Evolutionary conservation across 2,888 invertebrate genomes (phyloP), one percentile per base, ranked within the genome.

Genomic region (Trichacis sp.): DNA sequence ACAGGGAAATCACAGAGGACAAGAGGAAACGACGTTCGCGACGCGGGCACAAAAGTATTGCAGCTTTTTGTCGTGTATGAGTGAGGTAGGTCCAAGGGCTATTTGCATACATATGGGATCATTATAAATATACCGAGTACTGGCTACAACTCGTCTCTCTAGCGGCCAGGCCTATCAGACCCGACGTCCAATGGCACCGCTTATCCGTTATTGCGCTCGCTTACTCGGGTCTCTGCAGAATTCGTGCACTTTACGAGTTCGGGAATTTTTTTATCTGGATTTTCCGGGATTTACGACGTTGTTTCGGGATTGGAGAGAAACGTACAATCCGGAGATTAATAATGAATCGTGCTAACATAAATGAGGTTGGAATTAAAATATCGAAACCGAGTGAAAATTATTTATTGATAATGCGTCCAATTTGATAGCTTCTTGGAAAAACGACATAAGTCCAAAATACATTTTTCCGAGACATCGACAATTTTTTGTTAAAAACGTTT

Each of bases 81-180:
- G 77, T 75, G 77, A 79, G 77, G 79, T 80, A 78, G 81, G 76
- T 80, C 77, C 73, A 77, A 81, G 82, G 78, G 77, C 83, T 81
- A 83, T 84, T 84, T 84, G 84, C 84, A 84, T 84, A 84, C 81
- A 84, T 84, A 84, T 84, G 82, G 83, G 83, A 78, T 83, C 83
- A 84, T 83, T 84, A 82, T 82, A 81, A 82, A 82, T 82, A 81
- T 78, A 82, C 79, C 74, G 68, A 74, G 72, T 72, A 67, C 64
- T 46, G 30, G 47, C 72, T 69, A 68, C 72, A 73, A 67, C 69
- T 70, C 70, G 77, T 76, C 76, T 77, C 76, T 76, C 71, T 69
- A 76, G 74, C 74, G 76, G 77, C 77, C 72, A 69, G 69, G 72
- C 76, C 79, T 77, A 77, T 80, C 80, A 77, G 73, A 67, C 74